Evolutionary conservation across 1,140 invertebrate species (phyloP).

Genomic region (Anoplophora glabripennis): DNA sequence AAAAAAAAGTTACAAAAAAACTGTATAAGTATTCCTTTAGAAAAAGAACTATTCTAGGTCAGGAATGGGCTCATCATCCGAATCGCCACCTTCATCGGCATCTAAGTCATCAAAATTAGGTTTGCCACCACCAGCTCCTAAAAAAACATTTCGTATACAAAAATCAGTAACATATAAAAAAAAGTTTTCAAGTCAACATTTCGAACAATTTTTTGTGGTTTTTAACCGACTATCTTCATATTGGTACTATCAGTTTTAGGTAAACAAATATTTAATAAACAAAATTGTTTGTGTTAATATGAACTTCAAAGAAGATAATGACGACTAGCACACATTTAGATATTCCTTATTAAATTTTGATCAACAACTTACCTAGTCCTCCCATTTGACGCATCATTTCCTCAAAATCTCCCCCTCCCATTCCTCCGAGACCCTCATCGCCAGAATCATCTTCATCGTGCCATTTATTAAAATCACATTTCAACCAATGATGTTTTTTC

Average conservation of each 20-base stretch:
- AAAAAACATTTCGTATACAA: no score
- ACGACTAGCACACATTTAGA: no score
- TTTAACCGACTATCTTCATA: no score
- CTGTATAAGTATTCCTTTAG: background rate
- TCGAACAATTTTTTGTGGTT: no score
- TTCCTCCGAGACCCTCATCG: constrained; percentile 46
- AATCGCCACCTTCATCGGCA: constrained; percentile 42
- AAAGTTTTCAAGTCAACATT: no score
- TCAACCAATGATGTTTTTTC: constrained; percentile 92
- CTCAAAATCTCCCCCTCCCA: constrained; percentile 46
- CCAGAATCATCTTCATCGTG: constrained; percentile 76
- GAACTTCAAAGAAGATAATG: no score
- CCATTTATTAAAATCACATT: constrained; percentile 97
- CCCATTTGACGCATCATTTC: constrained; percentile 50
- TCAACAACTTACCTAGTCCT: constrained; percentile 35
- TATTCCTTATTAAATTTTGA: constrained; percentile 1
- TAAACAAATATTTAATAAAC: no score
- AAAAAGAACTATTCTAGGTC: constrained; percentile 42
- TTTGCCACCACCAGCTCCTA: constrained; percentile 39
- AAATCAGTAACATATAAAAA: no score
- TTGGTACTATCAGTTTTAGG: no score
- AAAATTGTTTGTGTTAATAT: no score
- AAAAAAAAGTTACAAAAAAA: constrained; percentile 5
- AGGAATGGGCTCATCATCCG: constrained; percentile 48
- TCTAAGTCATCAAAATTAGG: constrained; percentile 47